These are phyloP conservation scores for Chesias legatella DNA, from an alignment of 2,888 invertebrate species.

Conservation along the genomic window DNA sequence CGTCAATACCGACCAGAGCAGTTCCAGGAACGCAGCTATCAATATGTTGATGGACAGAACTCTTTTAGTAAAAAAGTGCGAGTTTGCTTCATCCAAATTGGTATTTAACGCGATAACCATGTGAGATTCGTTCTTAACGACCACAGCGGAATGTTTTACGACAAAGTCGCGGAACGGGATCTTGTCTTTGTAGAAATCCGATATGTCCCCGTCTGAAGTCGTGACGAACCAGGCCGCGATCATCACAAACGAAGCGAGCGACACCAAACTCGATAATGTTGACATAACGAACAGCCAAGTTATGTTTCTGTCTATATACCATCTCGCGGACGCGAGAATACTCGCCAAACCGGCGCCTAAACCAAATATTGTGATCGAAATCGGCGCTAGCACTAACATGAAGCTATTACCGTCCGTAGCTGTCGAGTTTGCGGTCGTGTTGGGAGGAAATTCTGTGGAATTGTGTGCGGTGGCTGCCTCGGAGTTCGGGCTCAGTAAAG, in stretches of 20 bases:
- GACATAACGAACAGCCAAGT: constrained; percentile 81
- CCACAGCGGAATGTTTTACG: constrained; percentile 57
- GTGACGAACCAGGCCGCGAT: constrained; percentile 65
- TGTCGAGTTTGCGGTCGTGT: constrained; percentile 14
- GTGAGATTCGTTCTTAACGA: constrained; percentile 61
- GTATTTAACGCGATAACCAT: constrained; percentile 54
- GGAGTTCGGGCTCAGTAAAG: constrained; percentile 57
- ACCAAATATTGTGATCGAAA: constrained; percentile 73
- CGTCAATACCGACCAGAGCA: constrained; percentile 82
- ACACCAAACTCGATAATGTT: constrained; percentile 73
- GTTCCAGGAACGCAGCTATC: constrained; percentile 79
- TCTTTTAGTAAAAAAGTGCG: constrained; percentile 60
- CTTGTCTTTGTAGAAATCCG: constrained; percentile 66
- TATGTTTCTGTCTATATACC: constrained; percentile 85
- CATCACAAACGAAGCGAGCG: constrained; percentile 64
- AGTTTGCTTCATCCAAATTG: constrained; percentile 35
- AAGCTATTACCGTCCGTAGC: constrained; percentile 30
- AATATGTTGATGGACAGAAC: constrained; percentile 81
- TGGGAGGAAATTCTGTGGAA: constrained; percentile 16
- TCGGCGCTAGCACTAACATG: constrained; percentile 71
- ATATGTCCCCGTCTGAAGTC: constrained; percentile 54
- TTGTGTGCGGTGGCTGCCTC: constrained; percentile 22
- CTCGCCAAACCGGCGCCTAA: constrained; percentile 76
- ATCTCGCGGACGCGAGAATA: constrained; percentile 81
- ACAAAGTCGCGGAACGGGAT: constrained; percentile 60